Percentiles rank a stretch among this genome's conserved stretches.
Conservation (phyloP, 1,140 invertebrate genomes). For the Formica exsecta region DNA sequence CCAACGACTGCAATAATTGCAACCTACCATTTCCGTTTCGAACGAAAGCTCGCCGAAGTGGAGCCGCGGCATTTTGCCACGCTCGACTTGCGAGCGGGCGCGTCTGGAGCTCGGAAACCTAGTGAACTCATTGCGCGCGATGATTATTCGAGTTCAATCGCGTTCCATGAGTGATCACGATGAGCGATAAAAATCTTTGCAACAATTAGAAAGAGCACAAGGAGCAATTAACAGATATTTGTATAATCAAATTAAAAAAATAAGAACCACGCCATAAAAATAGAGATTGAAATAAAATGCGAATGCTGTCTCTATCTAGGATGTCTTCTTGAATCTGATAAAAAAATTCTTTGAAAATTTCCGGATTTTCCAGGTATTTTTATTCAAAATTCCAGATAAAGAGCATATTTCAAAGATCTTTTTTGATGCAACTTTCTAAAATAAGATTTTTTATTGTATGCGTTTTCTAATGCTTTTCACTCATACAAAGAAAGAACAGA, state of each 20-base stretch:
- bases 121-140: constrained; percentile 47
- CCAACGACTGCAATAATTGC: constrained; percentile 71
- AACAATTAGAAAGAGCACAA: too few species aligned
- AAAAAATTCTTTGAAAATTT: too few species aligned
- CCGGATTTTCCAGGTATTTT: too few species aligned
- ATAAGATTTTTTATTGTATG: too few species aligned
- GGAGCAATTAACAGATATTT: too few species aligned
- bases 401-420: too few species aligned
- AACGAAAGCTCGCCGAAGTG: constrained; percentile 54
- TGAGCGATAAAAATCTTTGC: not conserved
- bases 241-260: too few species aligned
- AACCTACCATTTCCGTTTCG: constrained; percentile 73
- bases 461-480: too few species aligned
- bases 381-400: too few species aligned
- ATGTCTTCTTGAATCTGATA: not conserved
- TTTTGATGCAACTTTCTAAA: too few species aligned
- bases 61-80: constrained; percentile 36
- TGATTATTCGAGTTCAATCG: not conserved
- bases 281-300: not conserved
- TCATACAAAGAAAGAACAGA: too few species aligned
- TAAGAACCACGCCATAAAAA: not conserved
- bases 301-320: not conserved
- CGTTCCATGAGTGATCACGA: not conserved
- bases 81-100: constrained; percentile 42
- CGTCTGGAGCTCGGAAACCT: constrained; percentile 47